Conservation (phyloP, 1,140 invertebrate species). For the Trypoxylus dichotomus region DNA sequence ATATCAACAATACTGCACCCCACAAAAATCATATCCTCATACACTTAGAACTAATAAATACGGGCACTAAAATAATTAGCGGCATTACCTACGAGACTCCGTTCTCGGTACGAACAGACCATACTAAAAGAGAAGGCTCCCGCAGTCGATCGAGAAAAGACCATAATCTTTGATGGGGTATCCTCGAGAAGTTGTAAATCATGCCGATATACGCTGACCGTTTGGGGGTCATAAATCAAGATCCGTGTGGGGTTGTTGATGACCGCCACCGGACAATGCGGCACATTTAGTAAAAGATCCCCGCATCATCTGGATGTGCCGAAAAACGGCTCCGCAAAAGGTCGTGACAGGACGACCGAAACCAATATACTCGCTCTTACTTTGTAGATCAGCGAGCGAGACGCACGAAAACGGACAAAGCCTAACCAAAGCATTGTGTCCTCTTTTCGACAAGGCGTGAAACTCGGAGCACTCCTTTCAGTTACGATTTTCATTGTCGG, state of each 20-base stretch:
- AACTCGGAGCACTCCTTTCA: slow-evolving; percentile 33
- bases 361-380: slow-evolving; percentile 2
- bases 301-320: slow-evolving; percentile 24
- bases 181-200: slow-evolving; percentile 42
- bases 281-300: slow-evolving; percentile 36
- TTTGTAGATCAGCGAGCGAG: background rate
- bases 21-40: background rate
- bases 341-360: background rate
- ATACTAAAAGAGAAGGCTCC: background rate
- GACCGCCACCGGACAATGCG: slow-evolving; percentile 46
- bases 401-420: background rate
- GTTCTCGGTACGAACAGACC: background rate
- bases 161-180: slow-evolving; percentile 23
- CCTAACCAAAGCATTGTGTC: slow-evolving; percentile 28
- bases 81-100: slow-evolving; percentile 8
- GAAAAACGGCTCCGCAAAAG: slow-evolving; percentile 9
- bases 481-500: slow-evolving; percentile 11
- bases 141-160: slow-evolving; percentile 12
- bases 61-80: slow-evolving; percentile 24
- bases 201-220: slow-evolving; percentile 33
- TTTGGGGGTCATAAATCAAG: slow-evolving; percentile 40
- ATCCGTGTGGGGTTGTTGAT: slow-evolving; percentile 39
- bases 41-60: background rate
- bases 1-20: background rate
- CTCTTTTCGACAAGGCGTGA: slow-evolving; percentile 38